Evolutionary conservation across 2,113 vertebrate species (phyloP).

Genomic region (Chionis minor): DNA sequence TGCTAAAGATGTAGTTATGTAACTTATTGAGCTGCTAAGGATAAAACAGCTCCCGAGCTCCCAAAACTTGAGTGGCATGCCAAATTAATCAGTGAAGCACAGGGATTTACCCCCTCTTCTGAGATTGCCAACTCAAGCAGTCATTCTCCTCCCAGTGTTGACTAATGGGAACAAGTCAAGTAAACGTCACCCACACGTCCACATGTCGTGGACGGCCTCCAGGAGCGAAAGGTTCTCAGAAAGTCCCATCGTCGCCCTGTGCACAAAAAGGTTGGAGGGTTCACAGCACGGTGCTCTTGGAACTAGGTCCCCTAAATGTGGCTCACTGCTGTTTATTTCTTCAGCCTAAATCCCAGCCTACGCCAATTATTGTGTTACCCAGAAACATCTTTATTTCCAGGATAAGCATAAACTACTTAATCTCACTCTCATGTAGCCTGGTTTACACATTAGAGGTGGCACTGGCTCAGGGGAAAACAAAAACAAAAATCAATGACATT

Average conservation of each 20-base stretch:
- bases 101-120: conserved; percentile 25
- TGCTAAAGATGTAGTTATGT: conserved; percentile 56
- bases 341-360: not conserved
- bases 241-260: not conserved
- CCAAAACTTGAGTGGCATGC: not conserved
- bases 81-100: conserved; percentile 29
- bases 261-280: not conserved
- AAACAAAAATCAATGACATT: not conserved
- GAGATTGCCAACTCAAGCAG: conserved; percentile 19
- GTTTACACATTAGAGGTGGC: not conserved
- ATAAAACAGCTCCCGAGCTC: conserved; percentile 16
- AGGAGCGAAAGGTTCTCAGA: not conserved
- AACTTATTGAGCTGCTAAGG: conserved; percentile 39
- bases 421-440: not conserved
- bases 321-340: not conserved
- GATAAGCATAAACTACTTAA: not conserved
- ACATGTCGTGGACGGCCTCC: not conserved
- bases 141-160: not conserved
- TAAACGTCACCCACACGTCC: not conserved
- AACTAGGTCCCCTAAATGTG: not conserved
- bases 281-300: not conserved
- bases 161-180: not conserved
- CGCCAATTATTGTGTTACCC: not conserved
- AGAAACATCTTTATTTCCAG: not conserved
- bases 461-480: not conserved